Evolutionary conservation across 2,113 vertebrate species (phyloP), one percentile per base, ranked within the genome.

Genomic region (Ardeotis arabs): DNA sequence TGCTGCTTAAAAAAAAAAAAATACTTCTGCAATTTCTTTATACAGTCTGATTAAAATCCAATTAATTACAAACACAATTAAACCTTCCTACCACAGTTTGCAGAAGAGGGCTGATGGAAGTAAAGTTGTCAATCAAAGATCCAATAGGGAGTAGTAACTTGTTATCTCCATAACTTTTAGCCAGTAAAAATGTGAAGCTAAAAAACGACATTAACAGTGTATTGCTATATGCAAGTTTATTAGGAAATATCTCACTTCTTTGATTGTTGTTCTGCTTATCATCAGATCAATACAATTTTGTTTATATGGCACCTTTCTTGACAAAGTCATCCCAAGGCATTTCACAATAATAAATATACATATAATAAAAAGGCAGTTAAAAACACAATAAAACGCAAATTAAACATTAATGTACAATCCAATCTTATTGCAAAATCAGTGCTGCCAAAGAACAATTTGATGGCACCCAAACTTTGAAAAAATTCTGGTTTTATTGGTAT

Each of bases 31-130:
- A 74, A 92, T 92, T 97, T 97, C 90, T 96, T 97, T 96, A 63
- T 93, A 67, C 63, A 75, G 31, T 94, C 80, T 97, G 97, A 96
- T 96, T 90, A 97, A 96, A 97, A 91, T 83, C 90, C 81, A 96
- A 95, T 97, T 97, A 97, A 97, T 97, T 97, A 92, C 94, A 91
- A 95, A 83, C 89, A 97, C 60, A 97, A 96, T 93, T 97, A 96
- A 86, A 92, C 37, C 75, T 89, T 90, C 97, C 56, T 94, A 84
- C 74, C 16, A 44, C 68, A 84, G 90, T 94, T 96, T 95, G 75
- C 64, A 73, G 86, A 90, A 90, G 41, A 91, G 15, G 27, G 35
- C 41, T 84, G 87, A 53, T 81, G 59, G 60, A 84, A 96, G 49
- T 89, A 89, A 95, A 94, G 58, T 23, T 89, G 86, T 91, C 95